Evolutionary conservation across 2,113 vertebrate species (phyloP).

Genomic region (Athene cunicularia): DNA sequence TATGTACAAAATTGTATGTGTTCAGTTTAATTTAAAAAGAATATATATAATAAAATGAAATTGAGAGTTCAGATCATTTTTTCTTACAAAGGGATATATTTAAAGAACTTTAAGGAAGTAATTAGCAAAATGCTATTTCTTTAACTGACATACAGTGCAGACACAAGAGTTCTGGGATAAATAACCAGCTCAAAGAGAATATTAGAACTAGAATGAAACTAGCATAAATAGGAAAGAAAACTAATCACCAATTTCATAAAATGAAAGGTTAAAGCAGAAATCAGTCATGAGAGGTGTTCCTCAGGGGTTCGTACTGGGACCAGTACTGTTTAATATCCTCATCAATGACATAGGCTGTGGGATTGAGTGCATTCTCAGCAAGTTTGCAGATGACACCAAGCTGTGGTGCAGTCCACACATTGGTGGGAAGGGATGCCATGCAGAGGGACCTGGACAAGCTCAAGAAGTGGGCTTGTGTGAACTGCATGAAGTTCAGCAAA

Average conservation of each 20-base stretch:
- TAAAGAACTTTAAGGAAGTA: neutral
- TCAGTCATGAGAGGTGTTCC: no score
- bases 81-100: neutral
- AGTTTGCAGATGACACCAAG: neutral
- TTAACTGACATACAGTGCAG: neutral
- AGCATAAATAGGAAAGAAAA: neutral
- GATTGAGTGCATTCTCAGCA: neutral
- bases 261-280: neutral
- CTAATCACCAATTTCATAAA: neutral
- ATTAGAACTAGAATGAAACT: neutral
- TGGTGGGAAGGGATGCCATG: neutral
- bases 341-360: neutral
- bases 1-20: neutral
- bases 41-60: neutral
- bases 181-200: neutral
- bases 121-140: neutral
- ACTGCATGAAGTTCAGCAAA: neutral
- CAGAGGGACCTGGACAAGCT: neutral
- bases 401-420: rapidly evolving
- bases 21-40: neutral
- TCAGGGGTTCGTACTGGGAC: neutral
- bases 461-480: no score
- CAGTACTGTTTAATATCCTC: neutral
- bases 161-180: neutral
- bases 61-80: neutral